A percentile compares a stretch with the other conserved stretches of the same genome.
Evolutionary conservation across 2,113 vertebrate genomes (phyloP).

Genomic region (Zosterops japonicus): DNA sequence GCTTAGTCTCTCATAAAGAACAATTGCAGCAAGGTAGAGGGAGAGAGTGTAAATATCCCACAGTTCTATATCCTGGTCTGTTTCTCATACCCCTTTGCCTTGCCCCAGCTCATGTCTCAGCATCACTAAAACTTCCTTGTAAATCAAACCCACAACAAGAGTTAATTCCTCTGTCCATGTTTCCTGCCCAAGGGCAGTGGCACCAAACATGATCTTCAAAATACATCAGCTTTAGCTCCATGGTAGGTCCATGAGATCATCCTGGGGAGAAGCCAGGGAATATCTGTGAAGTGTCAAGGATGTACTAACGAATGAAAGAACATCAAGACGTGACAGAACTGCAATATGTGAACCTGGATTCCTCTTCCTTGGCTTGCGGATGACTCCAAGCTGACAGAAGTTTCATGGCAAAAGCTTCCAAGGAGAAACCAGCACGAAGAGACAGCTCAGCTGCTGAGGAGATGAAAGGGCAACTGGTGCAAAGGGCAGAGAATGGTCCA

Average conservation of each 20-base stretch:
- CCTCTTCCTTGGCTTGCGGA: background rate
- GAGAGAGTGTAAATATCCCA: background rate
- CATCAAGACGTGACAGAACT: background rate
- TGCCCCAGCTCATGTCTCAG: background rate
- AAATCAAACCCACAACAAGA: background rate
- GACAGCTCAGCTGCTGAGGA: background rate
- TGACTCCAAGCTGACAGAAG: background rate
- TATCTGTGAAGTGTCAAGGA: background rate
- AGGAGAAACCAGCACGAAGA: background rate
- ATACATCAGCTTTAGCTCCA: background rate
- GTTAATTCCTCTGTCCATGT: background rate
- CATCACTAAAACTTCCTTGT: background rate
- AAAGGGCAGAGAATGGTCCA: background rate
- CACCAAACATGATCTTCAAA: background rate
- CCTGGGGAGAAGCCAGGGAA: background rate
- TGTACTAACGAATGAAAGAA: background rate
- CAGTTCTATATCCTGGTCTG: background rate
- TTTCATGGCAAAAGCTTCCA: background rate
- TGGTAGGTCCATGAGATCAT: background rate
- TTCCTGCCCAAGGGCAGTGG: rapidly evolving
- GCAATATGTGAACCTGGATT: background rate
- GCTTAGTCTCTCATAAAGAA: background rate
- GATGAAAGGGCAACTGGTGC: background rate
- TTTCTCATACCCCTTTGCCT: background rate
- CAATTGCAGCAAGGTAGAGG: background rate